A percentile compares a stretch with the other conserved stretches of the same genome.
Conservation (phyloP, 2,113 vertebrate genomes). For the Cromileptes altivelis region DNA sequence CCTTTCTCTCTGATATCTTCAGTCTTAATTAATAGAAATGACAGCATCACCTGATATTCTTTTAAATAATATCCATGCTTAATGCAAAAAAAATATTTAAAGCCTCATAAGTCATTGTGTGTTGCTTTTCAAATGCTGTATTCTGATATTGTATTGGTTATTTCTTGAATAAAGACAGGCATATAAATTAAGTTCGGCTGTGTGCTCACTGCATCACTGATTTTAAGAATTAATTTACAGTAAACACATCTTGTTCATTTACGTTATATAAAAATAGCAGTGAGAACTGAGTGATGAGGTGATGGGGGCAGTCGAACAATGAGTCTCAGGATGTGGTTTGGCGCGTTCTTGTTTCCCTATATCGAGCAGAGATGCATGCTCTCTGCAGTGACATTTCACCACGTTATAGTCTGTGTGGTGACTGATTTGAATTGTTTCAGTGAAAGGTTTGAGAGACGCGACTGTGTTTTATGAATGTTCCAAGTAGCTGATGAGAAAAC, state of each 20-base stretch:
- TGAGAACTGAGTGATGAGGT: not conserved
- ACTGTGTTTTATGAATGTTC: not conserved
- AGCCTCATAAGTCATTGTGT: not conserved
- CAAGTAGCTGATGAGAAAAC: not conserved
- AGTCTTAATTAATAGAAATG: not conserved
- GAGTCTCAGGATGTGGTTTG: conserved; percentile 87
- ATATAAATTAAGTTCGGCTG: not conserved
- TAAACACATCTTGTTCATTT: not conserved
- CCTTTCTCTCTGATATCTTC: not conserved
- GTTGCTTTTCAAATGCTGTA: not conserved
- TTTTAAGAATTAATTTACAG: not conserved
- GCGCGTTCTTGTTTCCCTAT: conserved; percentile 60
- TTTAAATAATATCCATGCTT: not conserved
- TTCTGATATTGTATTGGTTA: not conserved
- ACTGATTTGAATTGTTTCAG: conserved; percentile 9
- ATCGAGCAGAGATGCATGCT: conserved; percentile 62
- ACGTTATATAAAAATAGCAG: not conserved
- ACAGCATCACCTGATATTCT: not conserved
- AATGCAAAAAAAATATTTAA: not conserved
- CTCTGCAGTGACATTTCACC: conserved; percentile 64
- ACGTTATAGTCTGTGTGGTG: conserved; percentile 11
- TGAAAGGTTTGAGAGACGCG: not conserved
- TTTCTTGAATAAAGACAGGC: not conserved
- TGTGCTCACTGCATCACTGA: not conserved
- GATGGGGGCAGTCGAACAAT: conserved; percentile 50